phyloP scores from a whole-genome alignment of 2,797 vertebrate species.

The Danio albolineatus region DNA sequence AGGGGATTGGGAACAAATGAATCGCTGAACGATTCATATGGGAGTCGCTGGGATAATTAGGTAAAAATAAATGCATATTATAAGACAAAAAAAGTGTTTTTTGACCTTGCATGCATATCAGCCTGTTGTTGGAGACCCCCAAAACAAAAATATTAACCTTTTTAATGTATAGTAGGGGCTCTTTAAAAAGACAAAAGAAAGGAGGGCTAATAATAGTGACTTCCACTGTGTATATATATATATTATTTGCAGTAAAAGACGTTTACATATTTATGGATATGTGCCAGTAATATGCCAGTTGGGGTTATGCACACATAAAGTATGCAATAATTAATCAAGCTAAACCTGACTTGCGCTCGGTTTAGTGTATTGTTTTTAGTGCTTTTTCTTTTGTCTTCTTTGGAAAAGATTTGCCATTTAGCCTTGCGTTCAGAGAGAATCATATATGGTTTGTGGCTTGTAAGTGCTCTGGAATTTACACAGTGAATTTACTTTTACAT shows the following conservation, averaged over 20 bases:
- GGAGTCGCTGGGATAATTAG: no score
- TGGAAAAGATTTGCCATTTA: constrained; percentile 27
- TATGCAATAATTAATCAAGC: background rate
- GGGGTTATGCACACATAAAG: background rate
- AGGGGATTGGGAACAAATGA: no score
- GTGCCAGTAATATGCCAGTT: background rate
- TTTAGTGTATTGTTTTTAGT: constrained; percentile 34
- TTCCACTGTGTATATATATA: no score
- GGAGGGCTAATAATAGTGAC: no score
- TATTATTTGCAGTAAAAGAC: background rate
- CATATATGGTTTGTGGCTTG: constrained; percentile 44
- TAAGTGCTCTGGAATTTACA: constrained; percentile 37
- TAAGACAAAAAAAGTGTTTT: no score
- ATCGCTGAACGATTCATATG: no score
- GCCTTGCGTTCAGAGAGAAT: constrained; percentile 7
- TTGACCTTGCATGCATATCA: no score
- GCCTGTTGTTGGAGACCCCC: no score
- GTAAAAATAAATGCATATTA: no score
- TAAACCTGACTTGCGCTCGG: background rate
- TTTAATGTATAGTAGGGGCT: no score
- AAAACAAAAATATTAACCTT: no score
- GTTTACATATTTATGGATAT: background rate
- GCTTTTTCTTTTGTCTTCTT: constrained; percentile 33
- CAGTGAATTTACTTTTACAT: constrained; percentile 44
- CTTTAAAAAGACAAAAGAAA: no score